A percentile compares a stretch with the other conserved stretches of the same genome.
Conservation (phyloP, 2,888 invertebrate genomes). For the Acronicta alni region DNA sequence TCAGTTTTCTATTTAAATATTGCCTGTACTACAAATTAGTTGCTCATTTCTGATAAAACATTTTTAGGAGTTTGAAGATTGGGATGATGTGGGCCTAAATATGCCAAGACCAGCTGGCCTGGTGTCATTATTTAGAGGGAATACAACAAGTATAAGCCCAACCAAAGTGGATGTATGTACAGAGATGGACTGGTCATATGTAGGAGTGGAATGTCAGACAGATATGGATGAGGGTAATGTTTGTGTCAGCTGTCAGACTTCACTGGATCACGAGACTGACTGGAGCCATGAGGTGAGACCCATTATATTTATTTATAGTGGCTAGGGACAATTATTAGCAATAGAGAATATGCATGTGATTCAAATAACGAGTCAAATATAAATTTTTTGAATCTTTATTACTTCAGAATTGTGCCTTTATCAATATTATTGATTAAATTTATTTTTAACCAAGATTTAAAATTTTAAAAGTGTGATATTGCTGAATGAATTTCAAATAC, state of each 20-base stretch:
- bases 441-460: too few relatives aligned
- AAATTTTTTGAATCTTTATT: neutral
- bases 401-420: too few relatives aligned
- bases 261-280: conserved; percentile 75
- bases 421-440: too few relatives aligned
- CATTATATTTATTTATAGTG: neutral
- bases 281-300: conserved; percentile 83
- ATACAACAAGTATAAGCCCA: conserved; percentile 70
- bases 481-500: too few relatives aligned
- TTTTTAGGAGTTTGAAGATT: conserved; percentile 95
- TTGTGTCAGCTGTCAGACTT: conserved; percentile 82
- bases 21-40: too few relatives aligned
- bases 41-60: neutral
- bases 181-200: conserved; percentile 79
- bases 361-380: too few relatives aligned
- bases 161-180: conserved; percentile 82
- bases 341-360: too few relatives aligned
- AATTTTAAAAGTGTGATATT: too few relatives aligned
- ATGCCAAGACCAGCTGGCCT: conserved; percentile 94
- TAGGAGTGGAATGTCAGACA: conserved; percentile 82
- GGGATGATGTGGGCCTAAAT: conserved; percentile 97
- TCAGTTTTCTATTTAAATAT: too few relatives aligned
- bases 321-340: too few relatives aligned
- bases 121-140: conserved; percentile 91
- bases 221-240: conserved; percentile 80